Conservation (phyloP, 2,113 vertebrate genomes). For the Acinonyx jubatus region DNA sequence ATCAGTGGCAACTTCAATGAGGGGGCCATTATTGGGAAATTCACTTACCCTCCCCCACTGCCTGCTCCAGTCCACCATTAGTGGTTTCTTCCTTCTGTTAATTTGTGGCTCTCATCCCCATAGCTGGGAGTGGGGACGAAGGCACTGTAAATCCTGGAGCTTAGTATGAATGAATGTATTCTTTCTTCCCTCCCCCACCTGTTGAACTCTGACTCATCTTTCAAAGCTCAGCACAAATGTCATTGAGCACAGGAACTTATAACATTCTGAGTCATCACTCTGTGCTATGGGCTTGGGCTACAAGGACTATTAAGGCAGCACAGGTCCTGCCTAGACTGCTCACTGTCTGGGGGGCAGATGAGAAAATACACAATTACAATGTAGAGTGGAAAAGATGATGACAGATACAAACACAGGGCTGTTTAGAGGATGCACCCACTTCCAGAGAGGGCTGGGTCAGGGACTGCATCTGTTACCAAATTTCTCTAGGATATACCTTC, state of each 20-base stretch:
- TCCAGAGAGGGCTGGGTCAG: not conserved
- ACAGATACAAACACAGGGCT: not conserved
- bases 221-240: constrained; percentile 26
- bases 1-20: not conserved
- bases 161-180: not conserved
- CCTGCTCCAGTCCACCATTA: not conserved
- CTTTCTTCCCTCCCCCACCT: not conserved
- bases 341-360: not conserved
- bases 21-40: not conserved
- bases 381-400: not conserved
- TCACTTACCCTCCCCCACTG: not conserved
- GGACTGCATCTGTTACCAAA: not conserved
- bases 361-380: not conserved
- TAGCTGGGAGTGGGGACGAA: not conserved
- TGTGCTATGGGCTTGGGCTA: not conserved
- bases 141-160: not conserved
- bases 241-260: constrained; percentile 9
- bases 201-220: constrained; percentile 56
- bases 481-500: not conserved
- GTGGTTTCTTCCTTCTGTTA: constrained; percentile 14
- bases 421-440: not conserved
- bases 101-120: not conserved
- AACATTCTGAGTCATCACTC: constrained; percentile 45
- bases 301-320: not conserved
- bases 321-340: not conserved